Conservation (phyloP, 1,140 invertebrate genomes). For the Drosophila azteca region DNA sequence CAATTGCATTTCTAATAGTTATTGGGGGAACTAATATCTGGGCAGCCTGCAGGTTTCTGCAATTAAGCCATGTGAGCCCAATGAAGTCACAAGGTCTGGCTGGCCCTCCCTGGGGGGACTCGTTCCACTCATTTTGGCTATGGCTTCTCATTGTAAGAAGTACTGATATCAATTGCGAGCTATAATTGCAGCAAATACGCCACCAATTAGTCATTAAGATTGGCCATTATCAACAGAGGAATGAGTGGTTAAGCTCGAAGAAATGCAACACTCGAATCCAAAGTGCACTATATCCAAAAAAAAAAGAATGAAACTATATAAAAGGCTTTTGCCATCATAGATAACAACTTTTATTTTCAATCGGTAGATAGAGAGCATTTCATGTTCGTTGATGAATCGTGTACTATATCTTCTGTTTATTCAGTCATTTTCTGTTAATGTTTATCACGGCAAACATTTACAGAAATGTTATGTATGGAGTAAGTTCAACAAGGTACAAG, state of each 20-base stretch:
- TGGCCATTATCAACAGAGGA: neutral
- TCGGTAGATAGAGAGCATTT: neutral
- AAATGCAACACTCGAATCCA: too few relatives aligned
- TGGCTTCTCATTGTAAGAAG: neutral
- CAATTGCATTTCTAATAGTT: neutral
- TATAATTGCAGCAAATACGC: neutral
- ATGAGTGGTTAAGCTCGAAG: too few relatives aligned
- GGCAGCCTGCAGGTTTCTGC: neutral
- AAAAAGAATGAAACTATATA: too few relatives aligned
- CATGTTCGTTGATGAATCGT: neutral
- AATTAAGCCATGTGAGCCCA: neutral
- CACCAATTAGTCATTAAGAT: slow-evolving; percentile 10
- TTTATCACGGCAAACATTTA: slow-evolving; percentile 2
- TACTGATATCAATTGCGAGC: neutral
- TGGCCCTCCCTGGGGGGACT: neutral
- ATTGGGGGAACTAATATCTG: neutral
- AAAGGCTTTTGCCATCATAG: too few relatives aligned
- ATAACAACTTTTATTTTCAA: too few relatives aligned
- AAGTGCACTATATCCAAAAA: too few relatives aligned
- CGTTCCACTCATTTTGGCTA: neutral
- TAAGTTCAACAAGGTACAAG: slow-evolving; percentile 1
- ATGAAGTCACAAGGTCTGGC: slow-evolving; percentile 23
- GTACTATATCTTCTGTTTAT: slow-evolving; percentile 2
- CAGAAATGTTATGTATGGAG: too few relatives aligned
- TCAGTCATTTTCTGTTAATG: neutral